Evolutionary conservation across 2,113 vertebrate genomes (phyloP), one percentile per base, ranked within the genome.

Genomic region (Salvelinus fontinalis): DNA sequence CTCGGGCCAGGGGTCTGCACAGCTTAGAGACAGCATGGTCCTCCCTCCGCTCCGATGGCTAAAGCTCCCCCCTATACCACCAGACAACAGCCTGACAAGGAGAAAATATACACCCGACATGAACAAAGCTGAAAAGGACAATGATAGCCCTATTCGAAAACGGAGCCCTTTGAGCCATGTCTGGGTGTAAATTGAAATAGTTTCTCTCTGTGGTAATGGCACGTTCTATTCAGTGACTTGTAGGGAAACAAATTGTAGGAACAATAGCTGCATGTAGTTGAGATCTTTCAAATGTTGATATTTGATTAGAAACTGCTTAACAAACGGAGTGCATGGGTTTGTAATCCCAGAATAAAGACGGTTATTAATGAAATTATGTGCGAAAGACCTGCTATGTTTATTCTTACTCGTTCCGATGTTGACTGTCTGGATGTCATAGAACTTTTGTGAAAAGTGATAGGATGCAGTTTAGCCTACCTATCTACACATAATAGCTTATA

Each of bases 1-100:
- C 64, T 93, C 89, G 0, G 86, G 89, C 95, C 95, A 96, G 77
- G 87, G 90, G 60, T 96, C 93, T 34, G 44, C 48, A 18, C 82
- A 76, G 84, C 77, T 92, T 73, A 92, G 88, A 82, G 91, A 91
- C 84, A 91, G 84, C 92, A 91, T 90, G 81, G 90, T 85, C 90
- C 86, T 74, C 70, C 78, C 69, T 73, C 26, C 5, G 22, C 85
- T 74, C 70, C 74, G 51, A 48, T 31, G 67, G 70, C 67, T 75
- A 31, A 79, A n/a, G 64, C 71, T 80, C 71, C 39, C 80, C 69
- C 69, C 81, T 48, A 22, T n/a, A 72, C 54, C 74, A 84, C 70
- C 3, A 84, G 83, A 81, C 84, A 79, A 70, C 75, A 11, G 81
- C 78, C 90, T 90, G 81, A 81, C 68, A 24, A 73, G 65, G 64